Base-by-base conservation (phyloP, 2,113 vertebrate species). In the Daboia siamensis region DNA sequence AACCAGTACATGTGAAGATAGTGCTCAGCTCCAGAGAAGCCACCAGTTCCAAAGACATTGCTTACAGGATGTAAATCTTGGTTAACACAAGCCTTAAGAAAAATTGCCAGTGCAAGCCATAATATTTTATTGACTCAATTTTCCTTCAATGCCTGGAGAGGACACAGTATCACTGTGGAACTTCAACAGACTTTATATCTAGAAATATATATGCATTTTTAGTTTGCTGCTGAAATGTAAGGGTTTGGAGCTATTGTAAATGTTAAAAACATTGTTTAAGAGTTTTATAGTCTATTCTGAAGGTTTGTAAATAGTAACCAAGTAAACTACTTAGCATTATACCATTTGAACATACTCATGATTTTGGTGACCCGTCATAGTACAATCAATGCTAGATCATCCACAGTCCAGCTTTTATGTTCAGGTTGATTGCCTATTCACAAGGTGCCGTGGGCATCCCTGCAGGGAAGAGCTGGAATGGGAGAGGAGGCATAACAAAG, bases 41-140 rank as follows among this genome's bases (percentile, higher is more conserved):
- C 56, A 87, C 86, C 90, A 93, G 92, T 2, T 56, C 90, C 93
- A 93, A 69, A 90, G 94, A 90, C 0, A 10, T 87, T 94, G 92
- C 44, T 91, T 89, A 33, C 52, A 80, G 94, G 86, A 1, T 93
- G 10, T 80, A 94, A 93, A 92, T 90, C 51, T 93, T 33, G 92
- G 23, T 59, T 89, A 54, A 20, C 54, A 89, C 39, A 89, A 57
- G 92, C 64, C 52, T 91, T 86, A 46, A 95, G 91, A 23, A 91
- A 86, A 91, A 93, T 93, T 57, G 93, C 86, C 64, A 93, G 61
- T 88, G 86, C 91, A 87, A 90, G 93, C 74, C 61, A 11, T 92
- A 93, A 29, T 88, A 59, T 90, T 91, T 94, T 94, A 84, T 56
- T 10, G 61, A 93, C 29, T 59, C 92, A 93, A 86, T 86, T 92